These are phyloP conservation scores for Hydrocynus forskahlii DNA, from an alignment of 2,797 vertebrate species.

Conservation along the genomic window DNA sequence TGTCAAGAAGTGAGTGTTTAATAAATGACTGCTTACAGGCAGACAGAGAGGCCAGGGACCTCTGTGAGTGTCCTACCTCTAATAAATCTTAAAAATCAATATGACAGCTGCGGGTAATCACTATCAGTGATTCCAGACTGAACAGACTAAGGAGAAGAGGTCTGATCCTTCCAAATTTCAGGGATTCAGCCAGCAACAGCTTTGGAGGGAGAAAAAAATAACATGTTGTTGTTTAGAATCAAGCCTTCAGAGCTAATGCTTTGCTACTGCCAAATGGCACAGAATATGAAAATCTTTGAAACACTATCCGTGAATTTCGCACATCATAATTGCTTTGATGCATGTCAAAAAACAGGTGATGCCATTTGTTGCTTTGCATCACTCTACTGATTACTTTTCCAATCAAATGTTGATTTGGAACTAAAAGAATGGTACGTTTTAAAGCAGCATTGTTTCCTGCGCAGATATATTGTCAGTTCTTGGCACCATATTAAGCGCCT, in stretches of 20 bases:
- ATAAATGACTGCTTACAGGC: constrained; percentile 74
- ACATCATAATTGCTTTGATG: background rate
- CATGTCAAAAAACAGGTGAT: background rate
- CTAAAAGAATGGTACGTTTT: background rate
- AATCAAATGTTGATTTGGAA: constrained; percentile 1
- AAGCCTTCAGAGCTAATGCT: background rate
- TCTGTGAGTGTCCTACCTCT: constrained; percentile 66
- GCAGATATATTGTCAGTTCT: constrained; percentile 27
- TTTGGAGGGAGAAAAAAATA: constrained; percentile 70
- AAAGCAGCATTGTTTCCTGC: constrained; percentile 39
- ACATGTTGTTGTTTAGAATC: constrained; percentile 53
- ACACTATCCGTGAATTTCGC: constrained; percentile 9
- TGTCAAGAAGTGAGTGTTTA: constrained; percentile 72
- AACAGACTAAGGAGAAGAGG: constrained; percentile 51
- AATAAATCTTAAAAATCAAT: constrained; percentile 83
- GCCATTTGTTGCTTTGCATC: background rate
- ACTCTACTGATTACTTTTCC: constrained; percentile 40
- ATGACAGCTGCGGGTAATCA: constrained; percentile 78
- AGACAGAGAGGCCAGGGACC: constrained; percentile 68
- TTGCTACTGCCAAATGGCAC: constrained; percentile 30
- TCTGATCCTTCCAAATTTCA: constrained; percentile 65
- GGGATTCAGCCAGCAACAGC: constrained; percentile 25
- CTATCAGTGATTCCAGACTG: constrained; percentile 79
- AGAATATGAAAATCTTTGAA: constrained; percentile 61
- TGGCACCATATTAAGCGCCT: constrained; percentile 54